Base-by-base conservation (phyloP, 2,113 vertebrate species). In the Zeus faber region DNA sequence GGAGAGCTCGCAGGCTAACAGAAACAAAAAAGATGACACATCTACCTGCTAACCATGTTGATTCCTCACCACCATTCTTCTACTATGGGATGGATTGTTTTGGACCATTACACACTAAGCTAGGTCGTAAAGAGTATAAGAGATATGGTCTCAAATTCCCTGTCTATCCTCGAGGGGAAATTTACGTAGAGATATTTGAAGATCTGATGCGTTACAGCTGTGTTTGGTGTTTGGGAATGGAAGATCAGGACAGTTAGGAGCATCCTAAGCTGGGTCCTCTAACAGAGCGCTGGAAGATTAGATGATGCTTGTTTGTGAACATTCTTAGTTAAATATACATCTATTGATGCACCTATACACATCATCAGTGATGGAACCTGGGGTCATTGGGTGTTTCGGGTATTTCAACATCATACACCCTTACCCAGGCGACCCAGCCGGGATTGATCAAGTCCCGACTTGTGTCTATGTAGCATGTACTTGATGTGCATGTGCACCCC, bases 201-300 rank as follows among this genome's bases (percentile, higher is more conserved):
- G 51, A 62, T 3, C 6, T 62, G 31, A 24, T 58, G 27, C 16
- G 51, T 66, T 8, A 66, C 58, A 27, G 27, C 54, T 2, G 37
- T 58, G 1, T 6, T 37, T 10, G 62, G 68, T 8, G 43, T 62
- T 8, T 67, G 40, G 63, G 69, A 72, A 16, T 5, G 40, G 8
- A 46, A 72, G 17, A 67, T 67, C 10, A 57, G 25, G 20, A 66
- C 69, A 17, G 47, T 57, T 3, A 39, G 46, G n/a, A n/a, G n/a
- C n/a, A n/a, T n/a, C n/a, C n/a, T n/a, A n/a, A n/a, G n/a, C n/a
- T n/a, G n/a, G n/a, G n/a, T n/a, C n/a, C n/a, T n/a, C n/a, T n/a
- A n/a, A n/a, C n/a, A n/a, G n/a, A n/a, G n/a, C n/a, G n/a, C n/a
- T n/a, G n/a, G n/a, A n/a, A n/a, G n/a, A n/a, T n/a, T n/a, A n/a